Percentiles rank a stretch among this genome's conserved stretches.
phyloP scores from a whole-genome alignment of 2,888 invertebrate species.

The Diogma glabrata region DNA sequence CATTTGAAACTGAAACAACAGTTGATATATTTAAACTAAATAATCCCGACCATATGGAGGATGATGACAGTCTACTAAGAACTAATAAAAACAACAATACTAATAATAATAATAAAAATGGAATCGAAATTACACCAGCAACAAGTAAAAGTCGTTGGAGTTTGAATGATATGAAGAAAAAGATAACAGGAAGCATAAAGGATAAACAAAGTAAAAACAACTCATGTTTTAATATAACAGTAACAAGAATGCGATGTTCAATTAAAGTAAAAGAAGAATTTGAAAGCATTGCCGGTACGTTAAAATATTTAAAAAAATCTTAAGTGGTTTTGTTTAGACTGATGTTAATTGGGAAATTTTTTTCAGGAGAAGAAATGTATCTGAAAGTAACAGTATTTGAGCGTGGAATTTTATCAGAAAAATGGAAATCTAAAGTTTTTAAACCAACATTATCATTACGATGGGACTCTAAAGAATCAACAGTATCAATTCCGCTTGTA shows the following conservation, averaged over 20 bases:
- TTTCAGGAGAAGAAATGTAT: constrained; percentile 53
- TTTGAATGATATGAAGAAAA: constrained; percentile 30
- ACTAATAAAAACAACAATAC: not conserved
- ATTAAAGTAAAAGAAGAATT: constrained; percentile 36
- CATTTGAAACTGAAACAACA: constrained; percentile 10
- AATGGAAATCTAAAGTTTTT: constrained; percentile 65
- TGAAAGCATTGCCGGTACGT: constrained; percentile 29
- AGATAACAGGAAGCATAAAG: constrained; percentile 23
- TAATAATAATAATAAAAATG: not conserved
- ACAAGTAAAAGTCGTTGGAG: constrained; percentile 22
- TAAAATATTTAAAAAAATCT: too few species aligned
- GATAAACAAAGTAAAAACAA: constrained; percentile 17
- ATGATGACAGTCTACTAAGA: too few species aligned
- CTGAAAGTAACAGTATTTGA: constrained; percentile 66
- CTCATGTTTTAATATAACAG: constrained; percentile 27
- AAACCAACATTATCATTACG: constrained; percentile 64
- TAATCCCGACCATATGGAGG: not conserved
- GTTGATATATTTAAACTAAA: constrained; percentile 3
- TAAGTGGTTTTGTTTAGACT: too few species aligned
- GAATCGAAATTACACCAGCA: not conserved
- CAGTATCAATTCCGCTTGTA: constrained; percentile 28
- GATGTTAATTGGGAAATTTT: too few species aligned
- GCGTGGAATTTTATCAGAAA: constrained; percentile 44
- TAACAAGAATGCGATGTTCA: constrained; percentile 34
- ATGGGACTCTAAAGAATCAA: constrained; percentile 44